phyloP scores from a whole-genome alignment of 2,888 invertebrate genomes.

The Parapristionchus giblindavisi region DNA sequence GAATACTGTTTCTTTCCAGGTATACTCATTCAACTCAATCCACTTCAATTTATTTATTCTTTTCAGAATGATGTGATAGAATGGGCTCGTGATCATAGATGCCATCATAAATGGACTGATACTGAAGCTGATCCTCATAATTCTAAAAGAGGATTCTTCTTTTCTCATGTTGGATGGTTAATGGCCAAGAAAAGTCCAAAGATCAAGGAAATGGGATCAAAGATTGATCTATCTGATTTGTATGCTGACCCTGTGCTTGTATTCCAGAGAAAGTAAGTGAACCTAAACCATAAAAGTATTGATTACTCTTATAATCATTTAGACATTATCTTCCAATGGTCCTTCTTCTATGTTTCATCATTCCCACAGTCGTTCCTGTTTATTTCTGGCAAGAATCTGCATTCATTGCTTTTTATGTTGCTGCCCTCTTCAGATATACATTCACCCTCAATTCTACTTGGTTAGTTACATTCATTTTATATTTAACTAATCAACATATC shows the following conservation, averaged over 20 bases:
- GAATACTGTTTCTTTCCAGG: slow-evolving; percentile 89
- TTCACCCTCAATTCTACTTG: slow-evolving; percentile 89
- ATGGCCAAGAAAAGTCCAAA: slow-evolving; percentile 81
- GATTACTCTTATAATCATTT: too few species aligned
- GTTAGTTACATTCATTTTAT: slow-evolving; percentile 56
- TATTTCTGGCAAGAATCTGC: slow-evolving; percentile 84
- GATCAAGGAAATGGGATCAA: slow-evolving; percentile 10
- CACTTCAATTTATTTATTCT: neutral
- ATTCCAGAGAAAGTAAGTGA: too few species aligned
- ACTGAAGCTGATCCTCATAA: slow-evolving; percentile 94
- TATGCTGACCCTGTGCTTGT: neutral
- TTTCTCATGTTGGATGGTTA: slow-evolving; percentile 94
- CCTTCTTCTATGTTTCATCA: slow-evolving; percentile 81
- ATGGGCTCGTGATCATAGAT: slow-evolving; percentile 85
- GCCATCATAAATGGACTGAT: slow-evolving; percentile 90
- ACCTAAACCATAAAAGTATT: too few species aligned
- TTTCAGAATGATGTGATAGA: slow-evolving; percentile 84
- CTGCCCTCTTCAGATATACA: slow-evolving; percentile 83
- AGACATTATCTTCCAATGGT: slow-evolving; percentile 73
- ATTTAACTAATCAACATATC: neutral
- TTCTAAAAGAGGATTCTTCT: slow-evolving; percentile 91
- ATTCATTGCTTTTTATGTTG: slow-evolving; percentile 83
- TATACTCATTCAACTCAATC: slow-evolving; percentile 71
- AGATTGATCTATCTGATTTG: neutral
- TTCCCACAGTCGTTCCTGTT: slow-evolving; percentile 84